Evolutionary conservation across 2,888 invertebrate genomes (phyloP).

Genomic region (Cephus sareptanus): DNA sequence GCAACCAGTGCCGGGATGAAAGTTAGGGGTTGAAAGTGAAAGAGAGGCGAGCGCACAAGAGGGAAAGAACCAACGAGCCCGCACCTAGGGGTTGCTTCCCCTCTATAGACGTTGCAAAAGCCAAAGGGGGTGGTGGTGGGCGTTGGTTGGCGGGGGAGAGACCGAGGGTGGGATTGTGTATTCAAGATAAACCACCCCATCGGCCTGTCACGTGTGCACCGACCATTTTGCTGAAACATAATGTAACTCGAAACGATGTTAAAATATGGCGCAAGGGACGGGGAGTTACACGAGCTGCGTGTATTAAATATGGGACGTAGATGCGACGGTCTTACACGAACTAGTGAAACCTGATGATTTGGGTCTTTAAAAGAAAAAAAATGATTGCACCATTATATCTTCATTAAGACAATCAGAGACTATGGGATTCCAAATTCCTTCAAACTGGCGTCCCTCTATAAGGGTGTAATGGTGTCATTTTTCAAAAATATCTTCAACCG

Average conservation of each 20-base stretch:
- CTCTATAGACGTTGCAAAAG: conserved; percentile 48
- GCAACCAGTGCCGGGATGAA: neutral
- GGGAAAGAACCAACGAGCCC: conserved; percentile 1
- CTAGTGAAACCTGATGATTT: neutral
- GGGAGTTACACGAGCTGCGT: conserved; percentile 1
- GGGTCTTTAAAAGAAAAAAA: neutral
- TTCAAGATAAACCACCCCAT: conserved; percentile 62
- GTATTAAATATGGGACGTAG: neutral
- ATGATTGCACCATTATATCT: neutral
- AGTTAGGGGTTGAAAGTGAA: conserved; percentile 38
- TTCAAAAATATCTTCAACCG: neutral
- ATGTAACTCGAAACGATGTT: conserved; percentile 57
- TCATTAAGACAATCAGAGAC: neutral
- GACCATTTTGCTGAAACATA: conserved; percentile 63
- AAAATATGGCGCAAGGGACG: conserved; percentile 51
- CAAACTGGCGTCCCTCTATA: neutral
- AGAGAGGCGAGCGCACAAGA: conserved; percentile 53
- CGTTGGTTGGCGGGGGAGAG: conserved; percentile 51
- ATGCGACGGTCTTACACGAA: neutral
- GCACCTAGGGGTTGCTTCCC: conserved; percentile 16
- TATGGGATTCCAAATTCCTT: neutral
- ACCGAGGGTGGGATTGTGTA: conserved; percentile 53
- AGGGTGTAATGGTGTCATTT: neutral
- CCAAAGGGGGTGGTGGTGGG: conserved; percentile 52
- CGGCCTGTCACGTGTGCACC: conserved; percentile 59